Evolutionary conservation across 2,113 vertebrate genomes (phyloP).

Genomic region (Rhynchopsitta pachyrhyncha): DNA sequence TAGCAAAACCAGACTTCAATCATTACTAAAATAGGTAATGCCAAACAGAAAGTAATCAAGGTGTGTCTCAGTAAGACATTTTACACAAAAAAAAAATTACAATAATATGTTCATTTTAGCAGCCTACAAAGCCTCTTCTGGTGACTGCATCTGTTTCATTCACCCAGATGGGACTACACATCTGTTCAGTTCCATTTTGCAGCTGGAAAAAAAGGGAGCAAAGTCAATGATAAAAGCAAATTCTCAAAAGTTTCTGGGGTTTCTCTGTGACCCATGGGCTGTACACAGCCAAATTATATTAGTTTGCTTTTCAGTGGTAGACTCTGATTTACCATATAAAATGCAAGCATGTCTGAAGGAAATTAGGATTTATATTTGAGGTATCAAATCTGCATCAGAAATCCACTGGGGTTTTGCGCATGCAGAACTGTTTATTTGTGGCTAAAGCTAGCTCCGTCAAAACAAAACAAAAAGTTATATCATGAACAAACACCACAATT

Average conservation of each 20-base stretch:
- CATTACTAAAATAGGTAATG: neutral
- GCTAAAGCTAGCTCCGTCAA: neutral
- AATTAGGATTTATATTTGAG: rapidly evolving
- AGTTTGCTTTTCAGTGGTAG: neutral
- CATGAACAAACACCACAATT: neutral
- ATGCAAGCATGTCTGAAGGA: neutral
- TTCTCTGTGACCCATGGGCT: neutral
- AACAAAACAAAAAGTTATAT: neutral
- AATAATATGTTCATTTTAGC: neutral
- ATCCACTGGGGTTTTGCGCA: neutral
- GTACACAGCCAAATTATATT: neutral
- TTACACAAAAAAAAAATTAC: neutral
- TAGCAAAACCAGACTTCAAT: neutral
- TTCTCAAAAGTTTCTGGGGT: neutral
- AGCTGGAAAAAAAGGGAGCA: neutral
- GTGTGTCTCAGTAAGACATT: neutral
- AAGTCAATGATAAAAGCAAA: neutral
- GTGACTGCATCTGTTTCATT: neutral
- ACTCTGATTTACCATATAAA: neutral
- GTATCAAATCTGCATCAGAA: neutral
- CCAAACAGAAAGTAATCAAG: neutral
- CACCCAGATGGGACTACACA: neutral
- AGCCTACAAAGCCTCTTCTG: neutral
- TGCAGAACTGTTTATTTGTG: neutral
- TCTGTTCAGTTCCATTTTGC: neutral